phyloP scores from a whole-genome alignment of 2,888 invertebrate species.

The Thecocarcelia acutangulata region DNA sequence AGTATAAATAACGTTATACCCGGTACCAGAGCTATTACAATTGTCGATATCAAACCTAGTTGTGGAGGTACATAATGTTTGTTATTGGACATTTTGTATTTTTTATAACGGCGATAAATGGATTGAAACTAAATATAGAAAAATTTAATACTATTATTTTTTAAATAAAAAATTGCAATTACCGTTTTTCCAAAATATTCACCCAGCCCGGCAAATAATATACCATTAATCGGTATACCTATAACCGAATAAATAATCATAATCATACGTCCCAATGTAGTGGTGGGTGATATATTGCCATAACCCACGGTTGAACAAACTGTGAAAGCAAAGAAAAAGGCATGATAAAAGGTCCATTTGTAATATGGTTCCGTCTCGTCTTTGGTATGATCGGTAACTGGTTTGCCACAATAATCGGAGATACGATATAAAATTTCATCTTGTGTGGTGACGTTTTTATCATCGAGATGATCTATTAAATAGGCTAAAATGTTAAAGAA shows the following conservation, averaged over 20 bases:
- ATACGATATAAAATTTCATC: slow-evolving; percentile 82
- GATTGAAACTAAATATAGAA: slow-evolving; percentile 85
- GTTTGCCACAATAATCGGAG: slow-evolving; percentile 88
- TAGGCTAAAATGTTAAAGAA: slow-evolving; percentile 74
- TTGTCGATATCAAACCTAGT: slow-evolving; percentile 89
- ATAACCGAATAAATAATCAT: slow-evolving; percentile 94
- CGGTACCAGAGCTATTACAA: slow-evolving; percentile 92
- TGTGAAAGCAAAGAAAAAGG: slow-evolving; percentile 94
- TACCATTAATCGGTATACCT: slow-evolving; percentile 84
- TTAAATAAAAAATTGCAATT: slow-evolving; percentile 72
- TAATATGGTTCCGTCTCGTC: slow-evolving; percentile 84
- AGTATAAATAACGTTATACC: slow-evolving; percentile 94
- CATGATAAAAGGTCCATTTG: slow-evolving; percentile 95
- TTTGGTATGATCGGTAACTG: slow-evolving; percentile 86
- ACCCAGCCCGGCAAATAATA: slow-evolving; percentile 89
- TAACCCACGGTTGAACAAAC: slow-evolving; percentile 96
- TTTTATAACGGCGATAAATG: slow-evolving; percentile 91
- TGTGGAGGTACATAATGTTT: slow-evolving; percentile 86
- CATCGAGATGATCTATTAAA: slow-evolving; percentile 76
- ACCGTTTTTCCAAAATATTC: slow-evolving; percentile 92
- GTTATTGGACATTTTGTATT: slow-evolving; percentile 84
- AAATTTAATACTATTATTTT: neutral
- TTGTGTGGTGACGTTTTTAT: slow-evolving; percentile 76
- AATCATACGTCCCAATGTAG: slow-evolving; percentile 89
- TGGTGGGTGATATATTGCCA: slow-evolving; percentile 93